Evolutionary conservation across 2,888 invertebrate species (phyloP).

Genomic region (Tipula lateralis): DNA sequence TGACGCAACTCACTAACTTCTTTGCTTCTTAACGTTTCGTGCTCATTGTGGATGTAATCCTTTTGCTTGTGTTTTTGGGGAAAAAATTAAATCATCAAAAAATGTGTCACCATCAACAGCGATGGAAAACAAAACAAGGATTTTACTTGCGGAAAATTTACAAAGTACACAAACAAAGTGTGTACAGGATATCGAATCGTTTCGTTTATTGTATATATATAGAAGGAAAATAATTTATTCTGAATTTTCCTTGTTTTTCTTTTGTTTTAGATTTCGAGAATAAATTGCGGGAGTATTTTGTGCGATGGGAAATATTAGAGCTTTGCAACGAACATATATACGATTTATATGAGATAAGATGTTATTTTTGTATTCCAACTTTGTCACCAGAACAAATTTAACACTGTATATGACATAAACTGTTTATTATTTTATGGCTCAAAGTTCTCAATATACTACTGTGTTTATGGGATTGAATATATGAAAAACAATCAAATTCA

Average conservation of each 20-base stretch:
- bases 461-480: too few relatives aligned
- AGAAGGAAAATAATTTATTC: not conserved
- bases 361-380: too few relatives aligned
- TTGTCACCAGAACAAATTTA: too few relatives aligned
- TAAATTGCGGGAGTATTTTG: not conserved
- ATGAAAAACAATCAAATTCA: too few relatives aligned
- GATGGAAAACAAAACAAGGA: not conserved
- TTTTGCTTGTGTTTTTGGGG: too few relatives aligned
- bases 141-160: not conserved
- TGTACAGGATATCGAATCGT: not conserved
- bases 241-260: not conserved
- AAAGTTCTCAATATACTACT: too few relatives aligned
- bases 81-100: not conserved
- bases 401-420: too few relatives aligned
- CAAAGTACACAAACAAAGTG: not conserved
- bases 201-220: not conserved
- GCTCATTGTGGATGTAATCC: too few relatives aligned
- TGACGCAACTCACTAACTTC: not conserved
- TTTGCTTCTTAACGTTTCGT: not conserved
- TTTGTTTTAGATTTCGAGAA: not conserved
- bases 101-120: not conserved
- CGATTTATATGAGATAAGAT: not conserved
- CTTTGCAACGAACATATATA: too few relatives aligned
- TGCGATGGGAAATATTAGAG: not conserved
- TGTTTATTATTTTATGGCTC: too few relatives aligned